Conservation (phyloP, 2,888 invertebrate genomes). For the Morpho helenor region DNA sequence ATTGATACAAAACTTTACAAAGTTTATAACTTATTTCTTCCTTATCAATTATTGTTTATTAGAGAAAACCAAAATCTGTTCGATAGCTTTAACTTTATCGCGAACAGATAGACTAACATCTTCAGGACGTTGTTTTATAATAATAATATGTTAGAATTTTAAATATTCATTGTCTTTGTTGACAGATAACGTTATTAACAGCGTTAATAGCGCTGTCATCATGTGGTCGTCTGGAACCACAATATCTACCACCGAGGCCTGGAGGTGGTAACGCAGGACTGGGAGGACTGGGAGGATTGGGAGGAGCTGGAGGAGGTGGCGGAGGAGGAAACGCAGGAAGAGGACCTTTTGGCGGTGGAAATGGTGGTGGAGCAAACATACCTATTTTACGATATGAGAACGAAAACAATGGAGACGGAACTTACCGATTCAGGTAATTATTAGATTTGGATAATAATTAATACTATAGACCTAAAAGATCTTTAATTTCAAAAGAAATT, state of each 20-base stretch:
- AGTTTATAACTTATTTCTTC: no score
- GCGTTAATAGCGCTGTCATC: constrained; percentile 51
- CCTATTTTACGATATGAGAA: constrained; percentile 82
- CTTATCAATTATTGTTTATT: no score
- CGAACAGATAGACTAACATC: no score
- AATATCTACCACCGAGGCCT: constrained; percentile 48
- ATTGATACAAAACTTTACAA: no score
- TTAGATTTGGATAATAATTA: no score
- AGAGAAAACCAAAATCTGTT: no score
- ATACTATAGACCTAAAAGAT: no score
- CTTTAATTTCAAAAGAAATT: no score
- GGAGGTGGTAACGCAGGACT: constrained; percentile 36
- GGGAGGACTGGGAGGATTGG: constrained; percentile 31
- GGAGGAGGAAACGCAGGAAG: constrained; percentile 38
- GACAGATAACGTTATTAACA: constrained; percentile 39
- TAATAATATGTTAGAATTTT: no score
- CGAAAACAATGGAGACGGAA: constrained; percentile 82
- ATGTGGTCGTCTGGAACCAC: constrained; percentile 55
- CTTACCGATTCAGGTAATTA: constrained; percentile 80
- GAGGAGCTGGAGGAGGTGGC: constrained; percentile 31
- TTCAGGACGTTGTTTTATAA: no score
- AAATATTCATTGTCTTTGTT: constrained; percentile 6
- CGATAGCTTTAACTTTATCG: no score
- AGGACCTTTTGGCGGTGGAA: constrained; percentile 32
- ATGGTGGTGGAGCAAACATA: constrained; percentile 57